phyloP scores from a whole-genome alignment of 2,113 vertebrate species.

The Eidolon helvum region DNA sequence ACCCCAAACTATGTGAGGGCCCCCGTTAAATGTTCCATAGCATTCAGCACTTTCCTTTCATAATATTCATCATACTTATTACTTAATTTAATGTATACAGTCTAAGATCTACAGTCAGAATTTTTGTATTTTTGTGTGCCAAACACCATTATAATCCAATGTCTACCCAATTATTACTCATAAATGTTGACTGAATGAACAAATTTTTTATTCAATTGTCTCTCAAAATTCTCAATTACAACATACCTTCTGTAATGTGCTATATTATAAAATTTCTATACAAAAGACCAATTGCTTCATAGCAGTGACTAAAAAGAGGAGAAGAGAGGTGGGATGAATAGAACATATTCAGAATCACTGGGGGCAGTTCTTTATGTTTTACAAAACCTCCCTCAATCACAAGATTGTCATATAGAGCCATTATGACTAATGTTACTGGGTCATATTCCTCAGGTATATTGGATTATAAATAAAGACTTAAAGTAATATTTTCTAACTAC shows the following conservation, averaged over 20 bases:
- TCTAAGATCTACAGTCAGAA: slow-evolving; percentile 32
- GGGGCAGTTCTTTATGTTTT: not conserved
- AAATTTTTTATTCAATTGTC: slow-evolving; percentile 42
- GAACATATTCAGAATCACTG: slow-evolving; percentile 9
- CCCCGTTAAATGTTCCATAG: not conserved
- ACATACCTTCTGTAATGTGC: not conserved
- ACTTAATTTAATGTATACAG: not conserved
- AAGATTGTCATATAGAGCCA: not conserved
- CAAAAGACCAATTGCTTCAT: not conserved
- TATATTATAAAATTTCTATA: slow-evolving; percentile 33
- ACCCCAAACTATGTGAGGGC: not conserved
- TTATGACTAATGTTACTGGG: not conserved
- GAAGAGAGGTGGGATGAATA: not conserved
- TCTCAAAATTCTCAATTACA: slow-evolving; percentile 32
- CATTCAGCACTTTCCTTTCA: not conserved
- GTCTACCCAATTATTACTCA: not conserved
- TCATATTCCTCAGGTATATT: not conserved
- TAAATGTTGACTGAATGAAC: slow-evolving; percentile 2
- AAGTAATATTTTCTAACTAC: slow-evolving; percentile 51
- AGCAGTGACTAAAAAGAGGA: slow-evolving; percentile 22
- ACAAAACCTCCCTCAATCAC: not conserved
- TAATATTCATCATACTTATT: slow-evolving; percentile 39
- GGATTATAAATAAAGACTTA: slow-evolving; percentile 29
- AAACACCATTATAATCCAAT: slow-evolving; percentile 17
- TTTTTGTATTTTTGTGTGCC: not conserved